Conservation (phyloP, 2,113 vertebrate genomes). For the Boulengeromyrus knoepffleri region DNA sequence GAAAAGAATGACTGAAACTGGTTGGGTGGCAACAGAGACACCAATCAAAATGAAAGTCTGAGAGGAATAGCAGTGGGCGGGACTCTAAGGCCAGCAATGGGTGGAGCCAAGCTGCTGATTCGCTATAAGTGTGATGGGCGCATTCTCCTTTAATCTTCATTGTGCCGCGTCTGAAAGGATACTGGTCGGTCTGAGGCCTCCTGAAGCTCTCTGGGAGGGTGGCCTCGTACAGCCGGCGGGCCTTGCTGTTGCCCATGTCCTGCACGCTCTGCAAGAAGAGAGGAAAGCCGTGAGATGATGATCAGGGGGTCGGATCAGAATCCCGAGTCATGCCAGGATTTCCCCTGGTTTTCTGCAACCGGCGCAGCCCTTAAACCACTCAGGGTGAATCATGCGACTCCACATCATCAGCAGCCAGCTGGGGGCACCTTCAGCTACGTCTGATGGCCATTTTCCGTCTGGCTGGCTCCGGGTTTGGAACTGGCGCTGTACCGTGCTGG, state of each 20-base stretch:
- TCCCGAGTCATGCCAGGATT: not conserved
- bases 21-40: not conserved
- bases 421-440: not conserved
- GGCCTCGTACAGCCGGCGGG: conserved; percentile 86
- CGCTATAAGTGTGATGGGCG: not conserved
- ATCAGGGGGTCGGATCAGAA: not conserved
- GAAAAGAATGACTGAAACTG: not conserved
- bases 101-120: not conserved
- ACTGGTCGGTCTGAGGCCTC: conserved; percentile 97
- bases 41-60: not conserved
- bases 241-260: conserved; percentile 93
- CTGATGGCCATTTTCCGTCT: not conserved
- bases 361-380: not conserved
- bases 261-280: conserved; percentile 79
- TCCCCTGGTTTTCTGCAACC: not conserved
- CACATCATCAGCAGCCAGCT: not conserved
- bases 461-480: not conserved
- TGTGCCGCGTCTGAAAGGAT: conserved; percentile 66
- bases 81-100: not conserved
- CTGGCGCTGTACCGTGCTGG: not conserved
- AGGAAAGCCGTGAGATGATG: not conserved
- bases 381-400: not conserved
- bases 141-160: not conserved
- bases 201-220: conserved; percentile 91
- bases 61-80: not conserved